Evolutionary conservation across 2,888 invertebrate genomes (phyloP), one percentile per base, ranked within the genome.

Genomic region (Drosophila emarginata): DNA sequence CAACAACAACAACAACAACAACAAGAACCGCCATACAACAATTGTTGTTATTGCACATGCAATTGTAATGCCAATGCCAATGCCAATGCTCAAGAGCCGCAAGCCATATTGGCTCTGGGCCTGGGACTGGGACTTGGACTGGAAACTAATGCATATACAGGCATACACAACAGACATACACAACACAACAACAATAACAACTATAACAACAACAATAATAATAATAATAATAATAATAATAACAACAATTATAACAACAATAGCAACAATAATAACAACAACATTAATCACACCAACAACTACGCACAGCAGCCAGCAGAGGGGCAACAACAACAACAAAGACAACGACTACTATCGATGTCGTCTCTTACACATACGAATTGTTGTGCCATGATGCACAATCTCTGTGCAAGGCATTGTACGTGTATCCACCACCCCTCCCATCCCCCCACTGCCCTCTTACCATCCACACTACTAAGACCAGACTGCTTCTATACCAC

Each of bases 341-440:
- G 64, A 14, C 78, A 66, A 15, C 64, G 39, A 12, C 69, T 56
- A 18, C 74, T 66, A 37, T 68, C 71, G 32, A 39, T 80, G 58
- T 26, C 70, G 65, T 28, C 79, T 54, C 32, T 69, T 67, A 64
- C 78, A 72, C 68, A 72, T 66, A 72, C 72, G 40, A 65, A 72
- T 79, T 91, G 91, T 91, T 91, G 90, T 91, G 89, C 72, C 69
- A 73, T 91, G 90, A 74, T 91, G 91, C 91, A 90, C 32, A 32
- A 32, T 86, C 91, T 91, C 78, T 89, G 88, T 91, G 80, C 87
- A 82, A 89, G 89, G 86, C 91, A 91, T 91, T 91, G 91, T 91
- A 91, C 91, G 91, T 91, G 90, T 88, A 72, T 59, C 78, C 37
- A 61, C n/a, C 67, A 51, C 80, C 62, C 9, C 64, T 28, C 67